Conservation (phyloP, 2,888 invertebrate genomes). For the Diaperis boleti region DNA sequence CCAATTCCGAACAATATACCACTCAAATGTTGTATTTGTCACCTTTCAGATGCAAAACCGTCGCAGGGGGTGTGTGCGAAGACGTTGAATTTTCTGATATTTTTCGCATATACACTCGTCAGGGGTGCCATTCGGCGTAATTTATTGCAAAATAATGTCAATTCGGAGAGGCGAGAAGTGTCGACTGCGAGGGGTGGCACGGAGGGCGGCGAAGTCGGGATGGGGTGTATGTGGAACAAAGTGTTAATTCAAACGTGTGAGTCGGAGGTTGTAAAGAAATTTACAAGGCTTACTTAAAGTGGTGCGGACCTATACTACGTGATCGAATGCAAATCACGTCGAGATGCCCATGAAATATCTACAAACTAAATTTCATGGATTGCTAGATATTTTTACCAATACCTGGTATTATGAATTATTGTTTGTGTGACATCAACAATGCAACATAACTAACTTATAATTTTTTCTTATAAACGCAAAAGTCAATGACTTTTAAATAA, state of each 20-base stretch:
- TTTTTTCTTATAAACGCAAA: no score
- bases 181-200: constrained; percentile 34
- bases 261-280: no score
- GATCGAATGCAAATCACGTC: no score
- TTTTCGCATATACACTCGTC: constrained; percentile 61
- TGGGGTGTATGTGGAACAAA: neutral
- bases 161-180: constrained; percentile 56
- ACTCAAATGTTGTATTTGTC: constrained; percentile 63
- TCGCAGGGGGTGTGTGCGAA: constrained; percentile 47
- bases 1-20: constrained; percentile 62
- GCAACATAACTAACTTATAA: no score
- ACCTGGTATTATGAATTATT: no score
- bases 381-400: no score
- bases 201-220: neutral
- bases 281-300: no score
- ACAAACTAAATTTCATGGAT: no score
- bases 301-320: no score
- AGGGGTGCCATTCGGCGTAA: constrained; percentile 62
- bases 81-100: constrained; percentile 55
- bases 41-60: constrained; percentile 63
- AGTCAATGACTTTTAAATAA: no score
- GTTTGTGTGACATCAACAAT: no score
- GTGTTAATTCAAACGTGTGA: neutral
- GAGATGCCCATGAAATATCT: no score
- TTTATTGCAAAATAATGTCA: constrained; percentile 65